Percentiles rank a stretch among this genome's conserved stretches.
phyloP scores from a whole-genome alignment of 2,113 vertebrate genomes.

The Tretioscincus oriximinensis region DNA sequence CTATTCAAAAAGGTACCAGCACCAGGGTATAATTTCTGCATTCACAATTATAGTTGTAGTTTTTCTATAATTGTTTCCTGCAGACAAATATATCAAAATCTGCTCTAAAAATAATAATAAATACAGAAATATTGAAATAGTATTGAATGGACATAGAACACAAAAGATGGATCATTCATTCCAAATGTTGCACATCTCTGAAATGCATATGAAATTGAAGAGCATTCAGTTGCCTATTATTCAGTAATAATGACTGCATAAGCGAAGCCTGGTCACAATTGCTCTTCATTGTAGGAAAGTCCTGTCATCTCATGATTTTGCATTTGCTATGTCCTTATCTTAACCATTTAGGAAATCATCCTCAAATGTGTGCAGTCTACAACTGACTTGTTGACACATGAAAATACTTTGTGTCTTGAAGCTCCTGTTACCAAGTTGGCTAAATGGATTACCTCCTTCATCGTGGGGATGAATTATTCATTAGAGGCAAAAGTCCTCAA shows the following conservation, averaged over 20 bases:
- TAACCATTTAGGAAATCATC: not conserved
- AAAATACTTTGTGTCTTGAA: not conserved
- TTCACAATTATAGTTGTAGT: no score
- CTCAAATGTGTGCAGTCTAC: not conserved
- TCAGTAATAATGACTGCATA: no score
- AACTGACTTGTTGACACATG: not conserved
- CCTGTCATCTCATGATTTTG: not conserved
- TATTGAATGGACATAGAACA: no score
- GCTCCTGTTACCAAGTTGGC: not conserved
- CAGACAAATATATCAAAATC: no score
- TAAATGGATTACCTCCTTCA: not conserved
- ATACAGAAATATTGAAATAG: no score
- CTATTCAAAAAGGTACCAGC: no score
- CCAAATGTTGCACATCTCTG: no score
- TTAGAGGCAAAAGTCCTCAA: slow-evolving; percentile 2
- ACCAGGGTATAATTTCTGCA: no score
- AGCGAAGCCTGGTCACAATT: not conserved
- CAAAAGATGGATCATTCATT: no score
- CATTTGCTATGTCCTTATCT: not conserved
- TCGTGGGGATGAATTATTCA: not conserved
- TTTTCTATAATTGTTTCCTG: no score
- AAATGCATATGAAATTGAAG: no score
- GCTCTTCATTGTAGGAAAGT: not conserved
- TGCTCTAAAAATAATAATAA: no score
- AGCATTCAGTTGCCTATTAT: not conserved